Conservation (phyloP, 2,888 invertebrate genomes). For the Onchidella celtica region DNA sequence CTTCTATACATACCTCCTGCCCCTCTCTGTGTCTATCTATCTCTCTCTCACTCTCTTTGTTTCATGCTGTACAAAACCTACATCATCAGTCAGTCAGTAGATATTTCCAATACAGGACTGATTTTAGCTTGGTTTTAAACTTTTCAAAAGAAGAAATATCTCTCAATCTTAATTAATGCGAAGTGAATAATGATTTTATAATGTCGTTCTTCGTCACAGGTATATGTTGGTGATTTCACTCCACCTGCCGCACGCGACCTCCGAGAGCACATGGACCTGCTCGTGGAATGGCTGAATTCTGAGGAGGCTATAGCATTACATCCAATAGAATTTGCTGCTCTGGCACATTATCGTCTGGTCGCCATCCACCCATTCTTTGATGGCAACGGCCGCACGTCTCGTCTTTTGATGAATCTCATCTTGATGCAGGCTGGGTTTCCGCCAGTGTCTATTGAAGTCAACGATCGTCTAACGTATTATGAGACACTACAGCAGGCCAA, state of each 20-base stretch:
- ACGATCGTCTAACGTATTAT: slow-evolving; percentile 87
- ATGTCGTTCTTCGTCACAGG: too few species aligned
- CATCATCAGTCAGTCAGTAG: not conserved
- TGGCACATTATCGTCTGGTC: slow-evolving; percentile 97
- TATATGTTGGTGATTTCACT: slow-evolving; percentile 96
- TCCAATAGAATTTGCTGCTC: slow-evolving; percentile 95
- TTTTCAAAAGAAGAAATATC: too few species aligned
- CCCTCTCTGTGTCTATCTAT: too few species aligned
- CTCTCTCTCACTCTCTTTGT: too few species aligned
- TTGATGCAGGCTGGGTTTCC: slow-evolving; percentile 96
- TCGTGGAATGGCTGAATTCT: slow-evolving; percentile 94
- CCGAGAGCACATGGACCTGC: slow-evolving; percentile 90
- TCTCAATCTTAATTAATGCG: not conserved
- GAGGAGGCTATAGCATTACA: slow-evolving; percentile 92
- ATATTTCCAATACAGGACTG: too few species aligned
- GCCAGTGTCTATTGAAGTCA: slow-evolving; percentile 95
- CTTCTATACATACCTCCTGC: too few species aligned
- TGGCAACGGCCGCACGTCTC: slow-evolving; percentile 97
- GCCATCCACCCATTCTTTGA: slow-evolving; percentile 98
- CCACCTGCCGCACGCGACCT: slow-evolving; percentile 94
- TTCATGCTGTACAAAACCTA: too few species aligned
- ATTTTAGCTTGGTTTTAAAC: too few species aligned
- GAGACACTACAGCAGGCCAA: slow-evolving; percentile 94
- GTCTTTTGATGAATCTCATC: slow-evolving; percentile 96
- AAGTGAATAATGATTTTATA: too few species aligned